Conservation (phyloP, 2,113 vertebrate genomes). For the Dendropsophus ebraccatus region DNA sequence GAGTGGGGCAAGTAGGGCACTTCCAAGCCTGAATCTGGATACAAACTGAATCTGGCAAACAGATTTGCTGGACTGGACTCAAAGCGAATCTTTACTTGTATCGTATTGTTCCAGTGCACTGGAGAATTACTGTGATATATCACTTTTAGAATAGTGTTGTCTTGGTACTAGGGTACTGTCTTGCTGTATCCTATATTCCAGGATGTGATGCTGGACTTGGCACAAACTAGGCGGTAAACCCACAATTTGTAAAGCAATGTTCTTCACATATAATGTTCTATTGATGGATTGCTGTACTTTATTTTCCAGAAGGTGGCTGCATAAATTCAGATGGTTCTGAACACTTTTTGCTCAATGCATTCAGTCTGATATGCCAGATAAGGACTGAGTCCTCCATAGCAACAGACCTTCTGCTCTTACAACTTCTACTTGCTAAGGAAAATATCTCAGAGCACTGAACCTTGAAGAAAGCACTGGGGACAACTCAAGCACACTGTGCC, state of each 20-base stretch:
- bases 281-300: not conserved
- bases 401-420: not conserved
- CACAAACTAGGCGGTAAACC: not conserved
- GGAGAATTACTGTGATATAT: too few relatives aligned
- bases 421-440: not conserved
- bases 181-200: too few relatives aligned
- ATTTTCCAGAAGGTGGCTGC: not conserved
- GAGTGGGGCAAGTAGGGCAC: too few relatives aligned
- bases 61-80: too few relatives aligned
- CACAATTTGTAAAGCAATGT: not conserved
- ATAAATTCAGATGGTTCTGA: not conserved
- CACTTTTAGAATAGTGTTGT: too few relatives aligned
- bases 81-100: too few relatives aligned
- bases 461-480: conserved; percentile 7
- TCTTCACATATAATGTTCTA: not conserved
- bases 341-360: not conserved
- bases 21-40: too few relatives aligned
- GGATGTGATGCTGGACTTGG: too few relatives aligned
- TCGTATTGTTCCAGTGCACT: too few relatives aligned
- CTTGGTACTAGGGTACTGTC: too few relatives aligned
- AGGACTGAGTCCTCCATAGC: not conserved
- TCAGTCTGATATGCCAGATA: conserved; percentile 12
- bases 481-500: not conserved
- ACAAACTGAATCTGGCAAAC: too few relatives aligned
- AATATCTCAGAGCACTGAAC: conserved; percentile 6